Conservation (phyloP, 2,797 vertebrate genomes). For the Myotis vivesi region DNA sequence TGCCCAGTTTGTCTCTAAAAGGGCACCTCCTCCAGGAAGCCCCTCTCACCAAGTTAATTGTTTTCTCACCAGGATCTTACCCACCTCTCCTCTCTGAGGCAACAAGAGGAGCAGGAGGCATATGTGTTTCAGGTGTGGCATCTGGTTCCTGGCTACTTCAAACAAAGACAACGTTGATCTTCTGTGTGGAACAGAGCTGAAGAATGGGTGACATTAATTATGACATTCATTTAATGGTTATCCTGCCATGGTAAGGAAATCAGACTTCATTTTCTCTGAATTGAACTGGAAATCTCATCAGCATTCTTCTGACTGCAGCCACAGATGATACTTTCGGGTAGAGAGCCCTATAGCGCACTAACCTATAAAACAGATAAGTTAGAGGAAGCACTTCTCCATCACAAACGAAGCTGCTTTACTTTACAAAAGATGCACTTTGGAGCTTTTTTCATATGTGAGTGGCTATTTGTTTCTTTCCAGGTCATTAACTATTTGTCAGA, state of each 20-base stretch:
- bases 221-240: not conserved
- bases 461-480: conserved; percentile 43
- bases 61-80: not conserved
- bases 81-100: not conserved
- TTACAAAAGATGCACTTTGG: not conserved
- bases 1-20: not conserved
- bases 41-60: not conserved
- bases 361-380: conserved; percentile 29
- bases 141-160: not conserved
- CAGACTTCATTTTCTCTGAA: conserved; percentile 14
- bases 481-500: conserved; percentile 28
- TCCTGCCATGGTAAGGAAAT: not conserved
- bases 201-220: not conserved
- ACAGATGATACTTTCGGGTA: conserved; percentile 3
- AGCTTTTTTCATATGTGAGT: not conserved
- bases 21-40: not conserved
- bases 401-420: not conserved
- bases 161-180: conserved; percentile 8
- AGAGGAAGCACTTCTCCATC: not conserved
- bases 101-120: not conserved
- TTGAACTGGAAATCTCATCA: conserved; percentile 62
- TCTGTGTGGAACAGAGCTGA: not conserved
- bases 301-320: conserved; percentile 43
- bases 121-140: not conserved
- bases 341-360: not conserved